These are phyloP conservation scores for Smittia sp. DNA, from an alignment of 2,888 invertebrate species.

Conservation along the genomic window DNA sequence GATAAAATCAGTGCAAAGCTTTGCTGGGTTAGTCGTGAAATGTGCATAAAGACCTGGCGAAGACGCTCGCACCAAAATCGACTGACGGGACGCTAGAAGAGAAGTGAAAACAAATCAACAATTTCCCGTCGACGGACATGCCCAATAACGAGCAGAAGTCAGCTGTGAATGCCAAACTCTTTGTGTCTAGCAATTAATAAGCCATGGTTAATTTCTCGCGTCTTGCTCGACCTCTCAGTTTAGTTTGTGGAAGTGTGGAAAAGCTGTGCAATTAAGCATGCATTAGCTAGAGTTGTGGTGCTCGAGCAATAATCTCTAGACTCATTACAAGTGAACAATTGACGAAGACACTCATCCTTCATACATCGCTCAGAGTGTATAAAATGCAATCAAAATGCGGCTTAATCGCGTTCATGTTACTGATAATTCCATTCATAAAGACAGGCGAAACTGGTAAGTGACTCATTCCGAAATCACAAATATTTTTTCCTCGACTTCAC, in stretches of 20 bases:
- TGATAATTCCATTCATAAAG: constrained; percentile 34
- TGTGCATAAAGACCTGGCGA: not conserved
- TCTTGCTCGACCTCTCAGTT: not conserved
- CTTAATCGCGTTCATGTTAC: constrained; percentile 31
- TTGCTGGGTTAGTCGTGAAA: not conserved
- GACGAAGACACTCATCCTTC: not conserved
- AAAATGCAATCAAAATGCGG: constrained; percentile 39
- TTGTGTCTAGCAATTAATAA: not conserved
- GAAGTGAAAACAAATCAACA: constrained; percentile 30
- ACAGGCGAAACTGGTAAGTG: constrained; percentile 31
- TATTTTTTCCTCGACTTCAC: not conserved
- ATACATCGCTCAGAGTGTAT: not conserved
- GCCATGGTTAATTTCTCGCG: not conserved
- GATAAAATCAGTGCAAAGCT: not conserved
- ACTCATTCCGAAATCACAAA: not conserved
- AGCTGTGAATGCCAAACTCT: not conserved
- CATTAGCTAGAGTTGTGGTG: not conserved
- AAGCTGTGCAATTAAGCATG: not conserved
- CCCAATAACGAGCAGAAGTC: not conserved
- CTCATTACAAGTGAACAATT: not conserved
- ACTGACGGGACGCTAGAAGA: not conserved
- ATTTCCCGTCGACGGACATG: constrained; percentile 26
- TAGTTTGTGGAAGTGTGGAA: not conserved
- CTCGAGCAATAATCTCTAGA: not conserved
- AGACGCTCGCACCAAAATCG: not conserved